Evolutionary conservation across 92 coral and sea anemone species (phyloP).

Genomic region (Epizoanthus illoricatus): DNA sequence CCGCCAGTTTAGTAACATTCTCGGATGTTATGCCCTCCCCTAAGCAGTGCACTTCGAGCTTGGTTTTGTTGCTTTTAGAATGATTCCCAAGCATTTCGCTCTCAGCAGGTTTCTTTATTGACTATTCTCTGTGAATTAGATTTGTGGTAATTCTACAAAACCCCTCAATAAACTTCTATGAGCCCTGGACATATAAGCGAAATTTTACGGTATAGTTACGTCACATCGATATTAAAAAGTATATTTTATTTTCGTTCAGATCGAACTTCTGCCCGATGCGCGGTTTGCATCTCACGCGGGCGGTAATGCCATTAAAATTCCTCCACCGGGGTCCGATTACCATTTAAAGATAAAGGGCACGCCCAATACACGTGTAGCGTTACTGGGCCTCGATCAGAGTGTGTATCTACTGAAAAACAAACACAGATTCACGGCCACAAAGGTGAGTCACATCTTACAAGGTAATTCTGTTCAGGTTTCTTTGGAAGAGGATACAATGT

Average conservation of each 20-base stretch:
- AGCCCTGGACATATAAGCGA: too few relatives aligned
- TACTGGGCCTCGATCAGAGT: constrained; percentile 87
- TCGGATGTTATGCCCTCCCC: too few relatives aligned
- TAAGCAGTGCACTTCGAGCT: too few relatives aligned
- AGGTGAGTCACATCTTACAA: constrained; percentile 51
- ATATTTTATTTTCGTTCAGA: not conserved
- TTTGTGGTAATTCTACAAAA: too few relatives aligned
- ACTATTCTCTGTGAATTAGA: too few relatives aligned
- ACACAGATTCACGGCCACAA: constrained; percentile 68
- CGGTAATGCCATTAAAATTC: constrained; percentile 13
- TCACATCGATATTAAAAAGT: not conserved
- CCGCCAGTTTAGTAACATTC: too few relatives aligned
- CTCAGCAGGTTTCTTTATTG: too few relatives aligned
- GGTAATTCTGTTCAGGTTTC: not conserved
- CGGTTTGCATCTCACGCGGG: not conserved
- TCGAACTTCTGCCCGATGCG: not conserved
- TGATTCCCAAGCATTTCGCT: too few relatives aligned
- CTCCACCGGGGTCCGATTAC: constrained; percentile 57
- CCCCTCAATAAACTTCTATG: too few relatives aligned
- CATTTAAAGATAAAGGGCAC: constrained; percentile 46
- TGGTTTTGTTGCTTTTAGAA: too few relatives aligned
- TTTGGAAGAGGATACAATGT: too few relatives aligned
- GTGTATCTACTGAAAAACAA: constrained; percentile 80
- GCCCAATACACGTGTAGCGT: constrained; percentile 71
- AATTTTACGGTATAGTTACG: too few relatives aligned